Percentiles rank a stretch among this genome's conserved stretches.
phyloP scores from a whole-genome alignment of 2,797 vertebrate species.

The Clangula hyemalis region DNA sequence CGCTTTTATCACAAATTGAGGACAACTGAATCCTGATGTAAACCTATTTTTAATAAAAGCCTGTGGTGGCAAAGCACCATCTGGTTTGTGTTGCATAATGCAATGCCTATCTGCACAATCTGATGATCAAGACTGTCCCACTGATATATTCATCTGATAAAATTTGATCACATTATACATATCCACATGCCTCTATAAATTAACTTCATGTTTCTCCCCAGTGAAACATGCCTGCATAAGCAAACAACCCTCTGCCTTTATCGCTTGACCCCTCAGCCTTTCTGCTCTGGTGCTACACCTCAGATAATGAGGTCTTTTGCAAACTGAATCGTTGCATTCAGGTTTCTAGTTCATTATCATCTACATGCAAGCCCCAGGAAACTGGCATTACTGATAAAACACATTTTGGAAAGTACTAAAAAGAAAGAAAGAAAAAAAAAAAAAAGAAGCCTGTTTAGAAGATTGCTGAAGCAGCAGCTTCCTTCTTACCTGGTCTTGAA shows the following conservation, averaged over 20 bases:
- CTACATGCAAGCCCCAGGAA: not conserved
- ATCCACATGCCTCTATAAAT: not conserved
- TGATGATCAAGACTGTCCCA: not conserved
- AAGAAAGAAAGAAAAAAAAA: too few relatives aligned
- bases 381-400: not conserved
- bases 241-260: not conserved
- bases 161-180: not conserved
- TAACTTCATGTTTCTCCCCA: not conserved
- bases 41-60: not conserved
- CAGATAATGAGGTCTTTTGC: not conserved
- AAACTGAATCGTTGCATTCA: not conserved
- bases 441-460: not conserved
- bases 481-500: slow-evolving; percentile 91
- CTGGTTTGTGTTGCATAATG: not conserved
- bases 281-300: not conserved
- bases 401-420: not conserved
- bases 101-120: rapidly evolving
- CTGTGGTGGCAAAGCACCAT: not conserved
- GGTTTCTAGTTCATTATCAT: not conserved
- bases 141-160: not conserved
- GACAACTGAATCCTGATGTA: not conserved
- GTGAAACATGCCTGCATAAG: not conserved
- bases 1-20: not conserved
- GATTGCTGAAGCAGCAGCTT: not conserved
- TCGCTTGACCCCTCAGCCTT: not conserved